Evolutionary conservation across 2,888 invertebrate species (phyloP), one percentile per base, ranked within the genome.

Genomic region (Drosophila flavopinicola): DNA sequence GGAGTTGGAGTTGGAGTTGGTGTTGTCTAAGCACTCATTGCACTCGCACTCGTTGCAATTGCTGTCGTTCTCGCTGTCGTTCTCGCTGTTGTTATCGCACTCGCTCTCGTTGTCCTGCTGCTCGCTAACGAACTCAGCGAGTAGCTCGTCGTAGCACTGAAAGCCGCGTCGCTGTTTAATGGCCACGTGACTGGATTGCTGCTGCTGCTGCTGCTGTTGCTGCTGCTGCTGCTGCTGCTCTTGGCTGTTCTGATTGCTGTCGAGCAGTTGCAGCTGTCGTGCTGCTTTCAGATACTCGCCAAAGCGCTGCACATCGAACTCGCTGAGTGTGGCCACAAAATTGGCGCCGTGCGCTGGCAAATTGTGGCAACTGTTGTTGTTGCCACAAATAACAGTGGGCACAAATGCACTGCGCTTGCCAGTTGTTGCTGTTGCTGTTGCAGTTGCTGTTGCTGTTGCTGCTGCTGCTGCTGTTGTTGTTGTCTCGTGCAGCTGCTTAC

Each of bases 261-360:
- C 80, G 4, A 78, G 59, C 53, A 75, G 32, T 45, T 83, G 84
- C 33, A 77, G 44, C 35, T 85, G 87, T 24, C 78, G 59, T 10
- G 85, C 84, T 15, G 74, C 79, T 20, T 57, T 75, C 25, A 80
- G 25, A 71, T 75, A 87, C 45, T 88, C 84, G 61, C 80, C 77
- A 25, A 90, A 85, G 9, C 88, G 85, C 51, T 87, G 88, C 49
- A 88, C 89, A 87, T 90, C 89, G 64, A 90, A 90, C 69, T 90
- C 90, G 41, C 85, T 82, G 7, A 82, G 66, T 15, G 74, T 52
- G 3, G 63, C 35, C 15, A 57, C 83, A 58, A 82, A 82, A 66
- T 57, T 70, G 11, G 32, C 59, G 30, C 33, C 42, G 32, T 32
- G 27, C 24, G 41, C 23, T 7, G 27, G 15, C 13, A 29, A 9